Base-by-base conservation (phyloP, 2,797 vertebrate species). In the Chloroceryle amazona region DNA sequence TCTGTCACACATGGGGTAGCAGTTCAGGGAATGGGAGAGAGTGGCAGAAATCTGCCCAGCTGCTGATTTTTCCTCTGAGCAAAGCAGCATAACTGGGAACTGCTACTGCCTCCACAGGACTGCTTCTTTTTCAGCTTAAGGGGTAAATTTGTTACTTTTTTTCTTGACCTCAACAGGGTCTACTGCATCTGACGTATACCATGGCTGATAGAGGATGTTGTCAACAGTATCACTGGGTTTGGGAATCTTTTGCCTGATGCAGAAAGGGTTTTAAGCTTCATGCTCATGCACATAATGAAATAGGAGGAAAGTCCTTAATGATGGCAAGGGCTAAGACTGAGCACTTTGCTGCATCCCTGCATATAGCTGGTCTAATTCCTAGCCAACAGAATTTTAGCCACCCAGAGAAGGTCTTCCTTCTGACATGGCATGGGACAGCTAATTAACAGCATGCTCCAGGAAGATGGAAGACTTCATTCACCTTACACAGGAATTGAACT, bases 391-490 rank as follows among this genome's bases (percentile, higher is more conserved):
- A 49, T 62, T 83, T 72, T 41, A 70, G 42, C 25, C 35, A 41
- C 12, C 8, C 29, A 54, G 20, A 26, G 13, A 41, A 73, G 0
- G 1, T 41, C 22, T 37, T 33, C 47, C 6, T 58, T 21, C 31
- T 55, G 2, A 20, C 2, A 10, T 66, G 51, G 42, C 11, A 37
- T 6, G 3, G 11, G 13, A 67, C 35, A 79, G 13, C 15, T 51
- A 58, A 84, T 18, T 37, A 88, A 49, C 19, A 41, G 28, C 15
- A 22, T 13, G 21, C 3, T 66, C 6, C 31, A 44, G 2, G 11
- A 80, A 66, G 10, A 52, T 1, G 6, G 41, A 11, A 51, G 2
- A 25, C 66, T 86, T 74, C 35, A 33, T 13, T 61, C 0, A 0
- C 17, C 25, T 58, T 54, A 44, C 25, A 13, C 8, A 22, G 22